A percentile compares a stretch with the other conserved stretches of the same genome.
phyloP scores from a whole-genome alignment of 1,140 invertebrate species.

The Holcopasites calliopsidis region DNA sequence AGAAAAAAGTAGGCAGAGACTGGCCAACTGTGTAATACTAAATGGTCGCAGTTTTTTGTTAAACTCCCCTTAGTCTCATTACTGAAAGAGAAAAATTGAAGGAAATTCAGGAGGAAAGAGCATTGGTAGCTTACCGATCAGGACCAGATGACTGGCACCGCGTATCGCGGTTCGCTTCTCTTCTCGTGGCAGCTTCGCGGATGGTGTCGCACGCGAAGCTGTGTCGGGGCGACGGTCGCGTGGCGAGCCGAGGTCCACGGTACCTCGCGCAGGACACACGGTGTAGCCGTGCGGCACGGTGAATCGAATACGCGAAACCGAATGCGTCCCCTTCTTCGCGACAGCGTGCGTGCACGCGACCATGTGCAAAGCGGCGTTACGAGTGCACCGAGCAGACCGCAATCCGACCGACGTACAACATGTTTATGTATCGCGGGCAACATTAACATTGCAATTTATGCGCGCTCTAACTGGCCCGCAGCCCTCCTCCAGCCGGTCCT shows the following conservation, averaged over 20 bases:
- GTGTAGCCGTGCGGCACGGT: background rate
- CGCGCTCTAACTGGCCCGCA: conserved; percentile 68
- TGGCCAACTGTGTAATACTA: background rate
- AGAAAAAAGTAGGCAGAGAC: conserved; percentile 1
- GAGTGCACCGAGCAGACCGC: conserved; percentile 66
- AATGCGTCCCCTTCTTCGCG: background rate
- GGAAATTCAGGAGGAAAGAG: too few species aligned
- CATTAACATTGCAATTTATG: conserved; percentile 77
- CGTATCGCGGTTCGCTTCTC: conserved; percentile 9
- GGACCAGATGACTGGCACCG: too few species aligned
- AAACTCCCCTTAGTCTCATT: too few species aligned
- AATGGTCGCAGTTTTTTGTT: background rate
- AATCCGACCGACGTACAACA: conserved; percentile 74
- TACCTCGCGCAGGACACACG: background rate
- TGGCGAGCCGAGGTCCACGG: conserved; percentile 8
- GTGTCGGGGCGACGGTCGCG: conserved; percentile 19
- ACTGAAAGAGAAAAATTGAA: background rate
- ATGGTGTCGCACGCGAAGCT: conserved; percentile 10
- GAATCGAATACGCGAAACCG: conserved; percentile 33
- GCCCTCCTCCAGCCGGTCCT: conserved; percentile 31
- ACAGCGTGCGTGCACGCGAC: conserved; percentile 7
- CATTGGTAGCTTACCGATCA: conserved; percentile 13
- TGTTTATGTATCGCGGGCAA: conserved; percentile 75
- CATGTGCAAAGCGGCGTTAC: conserved; percentile 24
- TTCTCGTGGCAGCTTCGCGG: conserved; percentile 15